Evolutionary conservation across 2,113 vertebrate species (phyloP).

Genomic region (Rattus rattus): DNA sequence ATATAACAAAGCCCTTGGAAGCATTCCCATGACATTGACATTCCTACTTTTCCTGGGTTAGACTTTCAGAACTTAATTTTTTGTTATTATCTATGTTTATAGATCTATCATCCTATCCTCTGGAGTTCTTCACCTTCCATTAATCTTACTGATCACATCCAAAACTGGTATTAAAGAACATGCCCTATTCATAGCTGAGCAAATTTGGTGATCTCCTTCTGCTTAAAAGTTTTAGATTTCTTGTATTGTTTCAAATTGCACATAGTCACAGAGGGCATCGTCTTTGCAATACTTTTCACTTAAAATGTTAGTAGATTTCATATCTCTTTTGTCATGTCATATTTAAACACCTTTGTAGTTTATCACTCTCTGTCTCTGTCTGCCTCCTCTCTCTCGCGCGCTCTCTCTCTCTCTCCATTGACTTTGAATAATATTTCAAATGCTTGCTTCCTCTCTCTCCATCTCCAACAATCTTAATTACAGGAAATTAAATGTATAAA

Average conservation of each 20-base stretch:
- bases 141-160: background rate
- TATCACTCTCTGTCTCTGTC: background rate
- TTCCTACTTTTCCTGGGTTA: background rate
- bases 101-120: background rate
- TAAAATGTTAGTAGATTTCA: background rate
- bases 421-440: background rate
- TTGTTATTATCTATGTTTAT: background rate
- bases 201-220: background rate
- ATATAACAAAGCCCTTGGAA: background rate
- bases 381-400: background rate
- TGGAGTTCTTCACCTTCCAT: background rate
- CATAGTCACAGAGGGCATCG: background rate
- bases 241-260: slow-evolving; percentile 27
- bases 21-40: too few species aligned
- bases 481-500: background rate
- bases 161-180: background rate
- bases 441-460: background rate
- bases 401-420: too few species aligned
- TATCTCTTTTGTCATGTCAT: background rate
- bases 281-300: background rate
- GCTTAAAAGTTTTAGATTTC: background rate
- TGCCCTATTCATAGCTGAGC: background rate
- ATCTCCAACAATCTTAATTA: background rate
- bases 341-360: background rate
- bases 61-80: background rate